Evolutionary conservation across 2,888 invertebrate species (phyloP), one percentile per base, ranked within the genome.

Genomic region (Plemyria rubiginata): DNA sequence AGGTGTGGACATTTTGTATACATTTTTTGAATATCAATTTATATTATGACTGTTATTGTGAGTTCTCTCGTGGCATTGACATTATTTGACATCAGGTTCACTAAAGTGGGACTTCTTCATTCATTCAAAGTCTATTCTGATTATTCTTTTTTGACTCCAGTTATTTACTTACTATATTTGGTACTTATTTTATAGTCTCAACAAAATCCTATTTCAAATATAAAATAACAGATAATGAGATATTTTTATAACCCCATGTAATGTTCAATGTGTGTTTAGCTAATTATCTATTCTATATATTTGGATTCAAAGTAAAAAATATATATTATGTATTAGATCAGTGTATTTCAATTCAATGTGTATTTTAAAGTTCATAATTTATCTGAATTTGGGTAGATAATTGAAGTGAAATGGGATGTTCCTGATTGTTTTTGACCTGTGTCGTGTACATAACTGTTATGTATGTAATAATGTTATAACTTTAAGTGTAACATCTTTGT

Each of bases 11-110:
- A 83, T 90, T 92, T 91, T 92, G 82, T 92, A 92, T 86, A 90
- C 81, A 86, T 87, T 89, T 89, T 90, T 89, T 88, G 85, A 80
- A 83, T 81, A 85, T 79, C 80, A 76, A 78, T 81, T 76, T 82
- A 84, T 85, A 63, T 50, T 41, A 82, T 82, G 81, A 81, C 81
- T 85, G 83, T 83, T 84, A 78, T 74, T 75, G 79, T 82, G 80
- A 79, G 78, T 91, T 92, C 92, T 92, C 91, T 92, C 91, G 89
- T 91, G 88, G 87, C 91, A 90, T 91, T 89, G 84, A 78, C 79
- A 81, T 80, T 74, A 67, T 89, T 91, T 89, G 84, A 78, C 79
- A 81, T 80, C 74, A 67, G 71, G 77, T 77, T 80, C 69, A 71
- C 71, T 79, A 58, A 56, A 50, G 52, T 40, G 45, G 45, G 11